A percentile compares a stretch with the other conserved stretches of the same genome.
Conservation (phyloP, 2,113 vertebrate species). For the Hippocampus comes region DNA sequence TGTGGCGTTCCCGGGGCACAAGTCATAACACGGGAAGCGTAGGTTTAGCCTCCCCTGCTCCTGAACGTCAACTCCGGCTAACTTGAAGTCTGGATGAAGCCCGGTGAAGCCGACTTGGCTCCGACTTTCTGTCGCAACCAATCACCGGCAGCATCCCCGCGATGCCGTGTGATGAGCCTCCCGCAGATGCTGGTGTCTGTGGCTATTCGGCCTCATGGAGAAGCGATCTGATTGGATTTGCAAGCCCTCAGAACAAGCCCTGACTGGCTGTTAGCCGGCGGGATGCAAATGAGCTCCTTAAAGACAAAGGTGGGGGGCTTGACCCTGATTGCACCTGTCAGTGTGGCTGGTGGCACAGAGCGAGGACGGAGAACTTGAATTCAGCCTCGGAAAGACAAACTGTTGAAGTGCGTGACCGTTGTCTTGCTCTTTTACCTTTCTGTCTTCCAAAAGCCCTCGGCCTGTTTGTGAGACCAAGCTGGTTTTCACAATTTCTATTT, state of each 20-base stretch:
- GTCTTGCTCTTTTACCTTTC: neutral
- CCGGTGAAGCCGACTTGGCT: slow-evolving; percentile 56
- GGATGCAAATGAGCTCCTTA: slow-evolving; percentile 72
- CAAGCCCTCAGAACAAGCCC: slow-evolving; percentile 59
- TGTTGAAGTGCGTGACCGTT: slow-evolving; percentile 46
- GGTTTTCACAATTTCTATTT: neutral
- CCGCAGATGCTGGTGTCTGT: slow-evolving; percentile 63
- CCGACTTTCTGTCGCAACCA: slow-evolving; percentile 67
- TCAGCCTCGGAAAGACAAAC: slow-evolving; percentile 49
- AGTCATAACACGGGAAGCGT: slow-evolving; percentile 56
- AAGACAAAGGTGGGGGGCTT: slow-evolving; percentile 52
- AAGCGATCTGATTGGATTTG: slow-evolving; percentile 70
- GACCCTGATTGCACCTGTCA: slow-evolving; percentile 71
- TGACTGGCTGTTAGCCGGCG: slow-evolving; percentile 69
- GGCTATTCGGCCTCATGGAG: slow-evolving; percentile 61
- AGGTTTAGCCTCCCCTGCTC: slow-evolving; percentile 52
- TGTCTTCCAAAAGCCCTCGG: slow-evolving; percentile 20
- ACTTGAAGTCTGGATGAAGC: slow-evolving; percentile 48
- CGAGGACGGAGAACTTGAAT: slow-evolving; percentile 33
- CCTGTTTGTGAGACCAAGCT: slow-evolving; percentile 21
- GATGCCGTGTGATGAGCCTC: slow-evolving; percentile 65
- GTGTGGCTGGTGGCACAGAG: slow-evolving; percentile 46
- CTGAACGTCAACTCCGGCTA: slow-evolving; percentile 59
- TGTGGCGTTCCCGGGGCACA: slow-evolving; percentile 42
- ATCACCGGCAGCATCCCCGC: slow-evolving; percentile 49